Evolutionary conservation across 2,797 vertebrate species (phyloP).

Genomic region (Tokudaia muenninki): DNA sequence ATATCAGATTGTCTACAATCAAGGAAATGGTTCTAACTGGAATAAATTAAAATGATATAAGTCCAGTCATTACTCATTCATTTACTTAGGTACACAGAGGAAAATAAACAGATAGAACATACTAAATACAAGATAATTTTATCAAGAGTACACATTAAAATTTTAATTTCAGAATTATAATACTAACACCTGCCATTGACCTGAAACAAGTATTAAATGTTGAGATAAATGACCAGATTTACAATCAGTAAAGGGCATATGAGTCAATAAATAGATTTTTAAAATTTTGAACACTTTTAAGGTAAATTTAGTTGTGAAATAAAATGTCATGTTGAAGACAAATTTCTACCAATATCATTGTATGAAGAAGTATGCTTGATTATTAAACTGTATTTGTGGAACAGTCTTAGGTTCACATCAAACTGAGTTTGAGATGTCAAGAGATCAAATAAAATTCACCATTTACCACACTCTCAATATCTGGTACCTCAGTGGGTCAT

Average conservation of each 20-base stretch:
- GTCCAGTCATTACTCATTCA: background rate
- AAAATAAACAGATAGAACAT: background rate
- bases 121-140: background rate
- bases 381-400: background rate
- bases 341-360: background rate
- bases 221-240: background rate
- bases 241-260: slow-evolving; percentile 6
- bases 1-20: background rate
- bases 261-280: background rate
- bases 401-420: background rate
- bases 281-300: background rate
- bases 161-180: background rate
- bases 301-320: background rate
- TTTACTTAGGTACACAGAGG: background rate
- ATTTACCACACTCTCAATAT: background rate
- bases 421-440: background rate
- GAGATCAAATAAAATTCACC: background rate
- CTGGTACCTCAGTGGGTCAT: background rate
- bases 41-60: background rate
- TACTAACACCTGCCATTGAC: background rate
- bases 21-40: background rate
- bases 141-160: background rate
- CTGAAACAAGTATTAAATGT: background rate
- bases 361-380: background rate
- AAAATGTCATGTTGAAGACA: background rate